phyloP scores from a whole-genome alignment of 2,797 vertebrate genomes.

The Melanotaenia boesemani region DNA sequence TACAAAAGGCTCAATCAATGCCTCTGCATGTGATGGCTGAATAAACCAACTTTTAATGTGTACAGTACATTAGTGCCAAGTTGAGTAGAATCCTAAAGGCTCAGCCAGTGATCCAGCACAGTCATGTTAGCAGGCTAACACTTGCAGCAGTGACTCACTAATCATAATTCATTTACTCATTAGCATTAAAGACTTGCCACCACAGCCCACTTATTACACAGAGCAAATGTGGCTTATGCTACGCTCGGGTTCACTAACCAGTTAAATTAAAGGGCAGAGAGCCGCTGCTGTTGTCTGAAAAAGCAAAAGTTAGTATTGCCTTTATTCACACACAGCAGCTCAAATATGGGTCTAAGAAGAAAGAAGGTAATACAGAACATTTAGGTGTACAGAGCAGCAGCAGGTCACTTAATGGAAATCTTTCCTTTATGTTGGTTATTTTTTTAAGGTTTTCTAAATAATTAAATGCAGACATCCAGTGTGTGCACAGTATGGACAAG shows the following conservation, averaged over 20 bases:
- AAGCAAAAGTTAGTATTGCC: too few species aligned
- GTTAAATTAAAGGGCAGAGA: constrained; percentile 34
- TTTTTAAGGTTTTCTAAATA: not conserved
- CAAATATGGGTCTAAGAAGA: too few species aligned
- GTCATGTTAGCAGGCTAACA: constrained; percentile 52
- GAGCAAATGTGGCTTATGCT: constrained; percentile 28
- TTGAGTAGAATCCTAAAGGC: constrained; percentile 57
- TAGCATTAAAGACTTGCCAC: constrained; percentile 49
- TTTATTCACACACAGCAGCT: too few species aligned
- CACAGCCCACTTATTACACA: constrained; percentile 19
- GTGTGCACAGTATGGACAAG: not conserved
- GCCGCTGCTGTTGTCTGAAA: constrained; percentile 20
- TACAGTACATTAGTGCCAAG: constrained; percentile 41
- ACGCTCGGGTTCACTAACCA: constrained; percentile 35
- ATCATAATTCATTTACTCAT: constrained; percentile 53
- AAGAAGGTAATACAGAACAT: too few species aligned
- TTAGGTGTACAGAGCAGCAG: too few species aligned
- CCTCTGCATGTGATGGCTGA: constrained; percentile 22
- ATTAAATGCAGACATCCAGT: not conserved
- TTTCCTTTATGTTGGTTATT: not conserved
- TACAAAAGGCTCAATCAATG: constrained; percentile 44
- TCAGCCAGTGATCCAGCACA: constrained; percentile 54
- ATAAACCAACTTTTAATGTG: constrained; percentile 52
- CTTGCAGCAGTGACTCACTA: constrained; percentile 58
- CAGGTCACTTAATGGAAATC: too few species aligned